Conservation (phyloP, 1,140 invertebrate genomes). For the Ptiloglossa arizonensis region DNA sequence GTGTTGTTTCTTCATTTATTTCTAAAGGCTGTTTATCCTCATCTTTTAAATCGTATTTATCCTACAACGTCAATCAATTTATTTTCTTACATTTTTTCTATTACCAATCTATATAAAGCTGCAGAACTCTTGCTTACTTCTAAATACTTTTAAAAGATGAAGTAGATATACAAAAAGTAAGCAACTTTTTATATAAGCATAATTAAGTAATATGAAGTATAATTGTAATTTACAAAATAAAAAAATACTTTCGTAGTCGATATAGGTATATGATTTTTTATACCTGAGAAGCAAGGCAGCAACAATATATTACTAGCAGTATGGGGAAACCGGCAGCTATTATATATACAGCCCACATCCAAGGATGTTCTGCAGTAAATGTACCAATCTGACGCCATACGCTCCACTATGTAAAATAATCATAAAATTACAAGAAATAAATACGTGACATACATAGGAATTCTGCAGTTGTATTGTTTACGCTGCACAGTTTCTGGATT, state of each 20-base stretch:
- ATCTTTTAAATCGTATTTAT: constrained; percentile 83
- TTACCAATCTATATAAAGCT: not conserved
- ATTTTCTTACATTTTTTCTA: not conserved
- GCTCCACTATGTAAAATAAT: constrained; percentile 85
- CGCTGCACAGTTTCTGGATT: not conserved
- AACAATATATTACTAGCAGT: constrained; percentile 92
- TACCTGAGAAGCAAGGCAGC: constrained; percentile 85
- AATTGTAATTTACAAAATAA: not conserved
- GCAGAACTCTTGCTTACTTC: not conserved
- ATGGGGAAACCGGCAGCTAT: constrained; percentile 90
- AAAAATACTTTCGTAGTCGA: not conserved
- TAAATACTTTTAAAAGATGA: not conserved
- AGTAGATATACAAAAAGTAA: not conserved
- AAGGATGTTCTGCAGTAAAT: constrained; percentile 93
- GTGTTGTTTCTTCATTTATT: constrained; percentile 30
- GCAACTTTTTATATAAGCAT: not conserved
- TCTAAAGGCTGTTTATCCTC: constrained; percentile 70
- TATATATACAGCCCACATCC: constrained; percentile 94
- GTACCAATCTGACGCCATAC: constrained; percentile 90
- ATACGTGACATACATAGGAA: constrained; percentile 30
- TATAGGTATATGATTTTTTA: constrained; percentile 43
- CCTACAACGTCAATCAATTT: constrained; percentile 65
- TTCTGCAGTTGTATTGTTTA: not conserved
- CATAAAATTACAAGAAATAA: constrained; percentile 1
- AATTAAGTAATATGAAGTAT: constrained; percentile 3